Percentiles rank a stretch among this genome's conserved stretches.
Conservation (phyloP, 1,140 invertebrate species). For the Arion vulgaris region DNA sequence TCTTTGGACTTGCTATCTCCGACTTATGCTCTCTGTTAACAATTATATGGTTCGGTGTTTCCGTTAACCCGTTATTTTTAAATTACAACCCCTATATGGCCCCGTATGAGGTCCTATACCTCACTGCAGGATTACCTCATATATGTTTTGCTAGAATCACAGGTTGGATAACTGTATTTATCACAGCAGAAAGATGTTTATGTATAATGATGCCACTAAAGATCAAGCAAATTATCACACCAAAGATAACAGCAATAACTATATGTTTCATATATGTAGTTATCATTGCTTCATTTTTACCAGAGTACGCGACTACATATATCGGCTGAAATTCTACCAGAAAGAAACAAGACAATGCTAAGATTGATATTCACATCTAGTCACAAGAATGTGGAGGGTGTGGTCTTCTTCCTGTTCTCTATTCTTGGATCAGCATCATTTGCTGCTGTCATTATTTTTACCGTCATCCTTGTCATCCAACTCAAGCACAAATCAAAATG, state of each 20-base stretch:
- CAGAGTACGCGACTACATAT: slow-evolving; percentile 1
- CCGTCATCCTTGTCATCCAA: not conserved
- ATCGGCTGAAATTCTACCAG: not conserved
- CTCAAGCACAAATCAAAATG: not conserved
- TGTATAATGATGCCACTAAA: no score
- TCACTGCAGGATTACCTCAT: not conserved
- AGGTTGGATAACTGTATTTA: slow-evolving; percentile 11
- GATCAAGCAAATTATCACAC: no score
- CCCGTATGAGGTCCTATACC: not conserved
- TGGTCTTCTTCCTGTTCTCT: not conserved
- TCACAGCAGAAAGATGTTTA: no score
- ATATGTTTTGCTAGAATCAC: slow-evolving; percentile 17
- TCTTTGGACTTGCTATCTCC: no score
- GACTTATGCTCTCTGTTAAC: no score
- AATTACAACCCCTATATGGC: no score
- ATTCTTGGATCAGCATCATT: slow-evolving; percentile 3
- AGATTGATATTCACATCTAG: not conserved
- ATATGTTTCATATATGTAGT: no score
- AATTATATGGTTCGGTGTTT: no score
- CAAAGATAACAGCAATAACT: no score
- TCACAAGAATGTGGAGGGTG: not conserved
- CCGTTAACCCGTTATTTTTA: no score
- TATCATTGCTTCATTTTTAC: not conserved
- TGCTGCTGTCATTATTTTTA: not conserved
- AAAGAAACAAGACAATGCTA: not conserved